phyloP scores from a whole-genome alignment of 2,888 invertebrate genomes.

The Cybosia mesomella region DNA sequence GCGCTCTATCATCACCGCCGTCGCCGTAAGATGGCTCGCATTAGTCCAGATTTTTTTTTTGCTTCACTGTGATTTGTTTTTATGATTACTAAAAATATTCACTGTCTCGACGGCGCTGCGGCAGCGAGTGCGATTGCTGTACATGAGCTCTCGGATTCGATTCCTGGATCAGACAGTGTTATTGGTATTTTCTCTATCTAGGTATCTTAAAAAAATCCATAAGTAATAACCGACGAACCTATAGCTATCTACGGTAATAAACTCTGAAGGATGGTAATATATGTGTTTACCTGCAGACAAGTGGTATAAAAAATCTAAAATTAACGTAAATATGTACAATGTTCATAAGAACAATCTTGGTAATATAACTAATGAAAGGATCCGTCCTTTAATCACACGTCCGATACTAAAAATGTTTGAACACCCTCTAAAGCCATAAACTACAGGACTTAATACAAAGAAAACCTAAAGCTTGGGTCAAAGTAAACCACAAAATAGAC shows the following conservation, averaged over 20 bases:
- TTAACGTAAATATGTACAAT: background rate
- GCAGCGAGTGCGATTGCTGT: too few relatives aligned
- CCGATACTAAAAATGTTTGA: slow-evolving; percentile 15
- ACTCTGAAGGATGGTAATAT: background rate
- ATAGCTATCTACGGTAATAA: background rate
- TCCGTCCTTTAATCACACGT: slow-evolving; percentile 10
- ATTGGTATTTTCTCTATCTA: too few relatives aligned
- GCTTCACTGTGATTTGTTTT: background rate
- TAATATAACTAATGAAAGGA: slow-evolving; percentile 3
- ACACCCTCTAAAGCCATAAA: slow-evolving; percentile 16
- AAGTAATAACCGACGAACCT: background rate
- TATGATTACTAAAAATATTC: background rate
- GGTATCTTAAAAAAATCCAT: too few relatives aligned
- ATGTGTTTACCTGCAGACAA: background rate
- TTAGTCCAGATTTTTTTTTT: too few relatives aligned
- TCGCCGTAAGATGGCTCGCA: too few relatives aligned
- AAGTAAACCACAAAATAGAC: slow-evolving; percentile 28
- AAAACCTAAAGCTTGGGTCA: slow-evolving; percentile 24
- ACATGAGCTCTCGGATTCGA: too few relatives aligned
- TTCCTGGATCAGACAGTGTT: too few relatives aligned
- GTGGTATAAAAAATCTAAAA: background rate
- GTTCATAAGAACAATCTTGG: background rate
- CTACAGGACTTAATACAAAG: slow-evolving; percentile 20
- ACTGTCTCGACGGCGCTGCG: background rate
- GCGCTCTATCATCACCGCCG: too few relatives aligned